Conservation (phyloP, 2,888 invertebrate genomes). For the Diploptera punctata region DNA sequence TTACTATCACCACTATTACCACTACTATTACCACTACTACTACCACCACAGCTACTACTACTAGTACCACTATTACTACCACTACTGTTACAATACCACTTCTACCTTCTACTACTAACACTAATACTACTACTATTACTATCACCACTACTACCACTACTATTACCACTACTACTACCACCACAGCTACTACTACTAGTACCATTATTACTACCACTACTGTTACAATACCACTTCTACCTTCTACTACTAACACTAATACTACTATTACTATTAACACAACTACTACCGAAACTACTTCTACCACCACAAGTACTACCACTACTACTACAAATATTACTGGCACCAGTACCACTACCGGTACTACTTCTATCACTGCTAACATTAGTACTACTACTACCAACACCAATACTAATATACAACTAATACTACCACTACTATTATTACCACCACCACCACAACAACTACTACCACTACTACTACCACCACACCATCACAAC, state of each 20-base stretch:
- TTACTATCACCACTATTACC: no score
- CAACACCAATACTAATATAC: no score
- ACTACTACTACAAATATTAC: background rate
- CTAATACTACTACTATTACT: background rate
- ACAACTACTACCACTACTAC: no score
- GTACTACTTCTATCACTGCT: background rate
- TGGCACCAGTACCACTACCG: background rate
- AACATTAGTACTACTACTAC: no score
- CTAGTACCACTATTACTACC: no score
- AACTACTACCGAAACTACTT: background rate
- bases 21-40: no score
- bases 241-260: background rate
- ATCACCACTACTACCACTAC: background rate
- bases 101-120: no score
- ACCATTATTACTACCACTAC: background rate
- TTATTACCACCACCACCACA: no score
- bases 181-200: background rate
- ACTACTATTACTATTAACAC: background rate
- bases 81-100: no score
- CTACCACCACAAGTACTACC: background rate
- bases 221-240: background rate
- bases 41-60: no score
- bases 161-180: background rate
- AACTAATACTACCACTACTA: no score
- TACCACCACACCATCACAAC: background rate